Conservation (phyloP, 2,888 invertebrate species). For the Bimastos eiseni region DNA sequence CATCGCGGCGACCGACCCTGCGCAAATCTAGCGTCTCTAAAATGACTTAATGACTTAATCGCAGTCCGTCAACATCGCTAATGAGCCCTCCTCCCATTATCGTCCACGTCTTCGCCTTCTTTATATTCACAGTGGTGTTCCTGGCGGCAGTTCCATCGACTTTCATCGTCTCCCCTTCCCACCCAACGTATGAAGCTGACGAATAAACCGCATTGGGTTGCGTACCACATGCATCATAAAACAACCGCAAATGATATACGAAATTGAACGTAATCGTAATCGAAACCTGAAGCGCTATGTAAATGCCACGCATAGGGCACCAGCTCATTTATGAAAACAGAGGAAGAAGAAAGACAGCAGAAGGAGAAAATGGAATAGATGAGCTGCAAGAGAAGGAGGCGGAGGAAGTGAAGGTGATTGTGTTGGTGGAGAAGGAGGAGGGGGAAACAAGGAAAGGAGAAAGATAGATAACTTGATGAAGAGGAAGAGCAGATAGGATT, state of each 20-base stretch:
- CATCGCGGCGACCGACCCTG: background rate
- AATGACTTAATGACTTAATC: slow-evolving; percentile 22
- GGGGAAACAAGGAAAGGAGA: background rate
- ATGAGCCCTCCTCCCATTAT: background rate
- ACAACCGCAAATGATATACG: background rate
- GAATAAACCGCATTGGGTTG: background rate
- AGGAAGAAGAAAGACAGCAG: too few species aligned
- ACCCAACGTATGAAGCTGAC: background rate
- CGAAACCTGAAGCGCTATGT: too few species aligned
- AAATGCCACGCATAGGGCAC: too few species aligned
- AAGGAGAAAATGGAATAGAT: background rate
- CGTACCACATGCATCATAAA: background rate
- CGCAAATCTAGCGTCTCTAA: background rate
- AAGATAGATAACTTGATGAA: background rate
- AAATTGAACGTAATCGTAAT: background rate
- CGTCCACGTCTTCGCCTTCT: slow-evolving; percentile 13
- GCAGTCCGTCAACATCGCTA: background rate
- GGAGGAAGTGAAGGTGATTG: too few species aligned
- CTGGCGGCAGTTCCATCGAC: background rate
- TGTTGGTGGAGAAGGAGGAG: background rate
- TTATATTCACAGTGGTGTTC: background rate
- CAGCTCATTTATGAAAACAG: background rate
- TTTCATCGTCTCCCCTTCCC: background rate
- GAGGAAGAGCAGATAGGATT: background rate
- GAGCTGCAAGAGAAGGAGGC: background rate